Conservation (phyloP, 2,113 vertebrate genomes). For the Oryzias melastigma region DNA sequence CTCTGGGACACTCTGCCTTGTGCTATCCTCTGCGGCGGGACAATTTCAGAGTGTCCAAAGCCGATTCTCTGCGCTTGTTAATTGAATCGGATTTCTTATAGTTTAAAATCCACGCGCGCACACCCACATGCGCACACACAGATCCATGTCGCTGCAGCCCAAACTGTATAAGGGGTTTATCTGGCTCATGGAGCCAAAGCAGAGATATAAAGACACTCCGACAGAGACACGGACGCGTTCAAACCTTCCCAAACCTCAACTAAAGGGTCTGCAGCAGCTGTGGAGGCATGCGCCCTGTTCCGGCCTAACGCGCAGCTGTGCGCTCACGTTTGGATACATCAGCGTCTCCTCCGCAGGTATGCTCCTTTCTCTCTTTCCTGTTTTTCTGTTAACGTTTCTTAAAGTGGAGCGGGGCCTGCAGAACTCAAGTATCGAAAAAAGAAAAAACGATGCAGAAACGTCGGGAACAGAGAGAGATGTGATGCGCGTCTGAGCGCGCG, state of each 20-base stretch:
- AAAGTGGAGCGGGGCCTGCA: constrained; percentile 1
- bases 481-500: constrained; percentile 23
- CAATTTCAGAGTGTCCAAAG: constrained; percentile 77
- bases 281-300: constrained; percentile 23
- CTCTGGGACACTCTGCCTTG: constrained; percentile 16
- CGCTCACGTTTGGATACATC: constrained; percentile 30
- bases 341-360: constrained; percentile 46
- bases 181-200: constrained; percentile 76
- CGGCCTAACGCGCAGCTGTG: background rate
- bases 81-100: constrained; percentile 84
- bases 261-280: constrained; percentile 59
- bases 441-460: background rate
- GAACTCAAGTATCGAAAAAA: constrained; percentile 5
- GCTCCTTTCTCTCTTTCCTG: constrained; percentile 20
- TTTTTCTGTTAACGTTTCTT: constrained; percentile 1
- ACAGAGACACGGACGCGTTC: constrained; percentile 65
- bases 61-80: constrained; percentile 81
- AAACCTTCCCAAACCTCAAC: constrained; percentile 60
- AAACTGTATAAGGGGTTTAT: constrained; percentile 83
- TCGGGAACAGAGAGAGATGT: constrained; percentile 20
- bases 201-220: constrained; percentile 75
- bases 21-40: constrained; percentile 47
- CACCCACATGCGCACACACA: constrained; percentile 41
- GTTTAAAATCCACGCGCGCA: constrained; percentile 76
- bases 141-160: constrained; percentile 69